phyloP scores from a whole-genome alignment of 2,888 invertebrate genomes.

The Erynnis tages region DNA sequence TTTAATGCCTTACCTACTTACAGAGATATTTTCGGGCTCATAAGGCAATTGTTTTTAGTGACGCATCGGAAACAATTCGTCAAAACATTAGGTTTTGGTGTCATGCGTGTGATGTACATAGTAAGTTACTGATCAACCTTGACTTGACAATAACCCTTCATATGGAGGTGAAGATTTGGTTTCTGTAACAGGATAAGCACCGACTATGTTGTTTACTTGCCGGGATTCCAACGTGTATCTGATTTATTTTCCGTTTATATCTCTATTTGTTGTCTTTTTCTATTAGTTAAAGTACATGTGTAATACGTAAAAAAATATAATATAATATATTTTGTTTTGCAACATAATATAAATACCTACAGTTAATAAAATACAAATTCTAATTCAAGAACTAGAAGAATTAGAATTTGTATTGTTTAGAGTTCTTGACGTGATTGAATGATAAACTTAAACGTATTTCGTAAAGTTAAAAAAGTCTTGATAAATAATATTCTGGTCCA shows the following conservation, averaged over 20 bases:
- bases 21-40: constrained; percentile 5
- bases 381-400: too few relatives aligned
- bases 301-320: too few relatives aligned
- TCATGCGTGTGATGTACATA: constrained; percentile 47
- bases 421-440: too few relatives aligned
- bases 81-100: constrained; percentile 52
- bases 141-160: constrained; percentile 44
- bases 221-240: constrained; percentile 3
- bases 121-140: constrained; percentile 50
- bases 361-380: too few relatives aligned
- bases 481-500: too few relatives aligned
- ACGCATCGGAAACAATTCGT: constrained; percentile 41
- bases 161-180: constrained; percentile 46
- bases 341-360: too few relatives aligned
- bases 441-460: too few relatives aligned
- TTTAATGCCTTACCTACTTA: constrained; percentile 7
- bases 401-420: too few relatives aligned
- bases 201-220: constrained; percentile 17
- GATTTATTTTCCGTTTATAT: not conserved
- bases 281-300: too few relatives aligned
- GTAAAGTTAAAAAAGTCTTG: too few relatives aligned
- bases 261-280: not conserved
- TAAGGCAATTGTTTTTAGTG: constrained; percentile 35
- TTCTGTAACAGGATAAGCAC: constrained; percentile 45
- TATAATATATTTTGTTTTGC: too few relatives aligned